Evolutionary conservation across 2,797 vertebrate species (phyloP), one percentile per base, ranked within the genome.

Genomic region (Anabas testudineus): DNA sequence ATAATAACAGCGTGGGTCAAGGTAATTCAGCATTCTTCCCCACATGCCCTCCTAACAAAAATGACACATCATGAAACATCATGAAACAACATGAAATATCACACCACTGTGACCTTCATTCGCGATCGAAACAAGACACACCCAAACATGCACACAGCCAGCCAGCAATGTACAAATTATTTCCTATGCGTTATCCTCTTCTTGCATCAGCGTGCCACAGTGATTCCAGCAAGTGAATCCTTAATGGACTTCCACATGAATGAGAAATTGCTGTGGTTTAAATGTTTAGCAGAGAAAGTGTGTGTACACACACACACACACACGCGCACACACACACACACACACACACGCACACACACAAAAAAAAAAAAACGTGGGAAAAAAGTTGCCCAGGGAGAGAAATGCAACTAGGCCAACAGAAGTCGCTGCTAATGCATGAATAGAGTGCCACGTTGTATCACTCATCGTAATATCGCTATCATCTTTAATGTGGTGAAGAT

Each of bases 1-100:
- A 78, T 74, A 80, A 86, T 69, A 83, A 71, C 64, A 72, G 48
- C 2, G 8, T 60, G 79, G 71, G 61, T 28, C 72, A 82, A 83
- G 84, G 66, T 80, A 81, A 80, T 69, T 78, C 62, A 57, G 51
- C 61, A 70, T 59, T 81, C 61, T 68, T 71, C 64, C 28, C 51
- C 36, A 53, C 12, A 54, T 28, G 72, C 74, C 61, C 65, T 26
- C 22, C 43, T 74, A 65, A 67, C 66, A 56, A 62, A 68, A 80
- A 78, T 53, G 67, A 74, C 71, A 62, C 48, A 0, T 51, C 71
- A 46, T n/a, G n/a, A n/a, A n/a, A n/a, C n/a, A n/a, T 81, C 76
- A 47, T n/a, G n/a, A n/a, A n/a, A 62, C 48, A 0, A 51, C 71
- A 46, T n/a, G n/a, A n/a, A n/a, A n/a, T n/a, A n/a, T 81, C 76